Percentiles rank a stretch among this genome's conserved stretches.
Conservation (phyloP, 2,113 vertebrate species). For the Pluvianellus socialis region DNA sequence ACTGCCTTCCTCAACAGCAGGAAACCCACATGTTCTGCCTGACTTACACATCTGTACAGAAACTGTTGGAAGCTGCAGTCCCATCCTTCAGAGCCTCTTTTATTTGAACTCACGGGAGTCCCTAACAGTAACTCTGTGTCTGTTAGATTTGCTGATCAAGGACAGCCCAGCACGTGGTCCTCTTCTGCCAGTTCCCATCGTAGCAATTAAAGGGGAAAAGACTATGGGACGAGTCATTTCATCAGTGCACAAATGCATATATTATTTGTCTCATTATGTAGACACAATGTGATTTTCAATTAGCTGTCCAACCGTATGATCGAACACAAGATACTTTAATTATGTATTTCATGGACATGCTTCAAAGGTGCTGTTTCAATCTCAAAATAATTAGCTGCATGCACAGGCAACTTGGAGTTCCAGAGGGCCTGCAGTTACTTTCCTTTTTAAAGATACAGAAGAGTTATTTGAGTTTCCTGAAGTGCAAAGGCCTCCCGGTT, state of each 20-base stretch:
- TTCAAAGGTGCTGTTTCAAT: conserved; percentile 52
- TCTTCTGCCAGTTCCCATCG: conserved; percentile 4
- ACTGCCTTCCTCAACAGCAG: not conserved
- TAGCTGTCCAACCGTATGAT: conserved; percentile 29
- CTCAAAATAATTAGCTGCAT: conserved; percentile 54
- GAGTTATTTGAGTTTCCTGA: not conserved
- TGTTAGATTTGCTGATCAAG: conserved; percentile 44
- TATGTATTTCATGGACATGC: conserved; percentile 49
- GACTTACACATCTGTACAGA: not conserved
- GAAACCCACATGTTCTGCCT: not conserved
- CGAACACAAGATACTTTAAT: conserved; percentile 45
- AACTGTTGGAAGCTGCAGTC: not conserved
- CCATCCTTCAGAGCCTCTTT: not conserved
- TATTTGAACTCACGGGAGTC: not conserved
- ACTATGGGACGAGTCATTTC: not conserved
- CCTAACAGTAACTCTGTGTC: not conserved
- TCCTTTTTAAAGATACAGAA: not conserved
- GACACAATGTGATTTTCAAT: conserved; percentile 57
- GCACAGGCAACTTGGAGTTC: not conserved
- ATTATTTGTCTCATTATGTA: conserved; percentile 54
- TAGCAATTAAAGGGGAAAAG: conserved; percentile 39
- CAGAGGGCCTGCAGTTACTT: not conserved
- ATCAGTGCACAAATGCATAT: not conserved
- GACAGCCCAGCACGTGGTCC: conserved; percentile 16
- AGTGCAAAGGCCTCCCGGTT: not conserved